Conservation (phyloP, 2,113 vertebrate genomes). For the Crotalus helleri region DNA sequence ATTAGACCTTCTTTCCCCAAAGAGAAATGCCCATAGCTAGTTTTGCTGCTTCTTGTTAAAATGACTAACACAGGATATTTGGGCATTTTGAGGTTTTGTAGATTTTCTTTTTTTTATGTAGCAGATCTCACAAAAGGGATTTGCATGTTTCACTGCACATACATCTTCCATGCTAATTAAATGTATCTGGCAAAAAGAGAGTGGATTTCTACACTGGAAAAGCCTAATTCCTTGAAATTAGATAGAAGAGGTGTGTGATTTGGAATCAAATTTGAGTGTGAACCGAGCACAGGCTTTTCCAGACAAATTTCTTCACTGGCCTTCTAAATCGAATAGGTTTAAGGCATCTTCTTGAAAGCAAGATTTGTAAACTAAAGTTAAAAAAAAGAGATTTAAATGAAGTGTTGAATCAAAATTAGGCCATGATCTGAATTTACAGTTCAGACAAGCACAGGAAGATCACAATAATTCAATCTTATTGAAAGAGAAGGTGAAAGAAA, state of each 20-base stretch:
- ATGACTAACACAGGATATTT: background rate
- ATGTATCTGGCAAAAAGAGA: background rate
- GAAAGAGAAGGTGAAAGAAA: constrained; percentile 63
- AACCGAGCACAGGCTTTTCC: background rate
- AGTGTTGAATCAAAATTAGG: constrained; percentile 37
- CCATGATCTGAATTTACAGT: constrained; percentile 25
- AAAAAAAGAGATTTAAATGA: background rate
- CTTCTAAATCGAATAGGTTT: background rate
- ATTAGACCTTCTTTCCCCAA: background rate
- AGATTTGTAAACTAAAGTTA: constrained; percentile 2
- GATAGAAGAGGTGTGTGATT: fast-evolving
- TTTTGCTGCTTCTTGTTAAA: background rate
- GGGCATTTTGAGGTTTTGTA: background rate
- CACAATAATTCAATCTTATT: constrained; percentile 67
- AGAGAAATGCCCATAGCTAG: background rate
- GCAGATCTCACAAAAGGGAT: background rate
- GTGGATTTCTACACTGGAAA: background rate
- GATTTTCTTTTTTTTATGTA: background rate
- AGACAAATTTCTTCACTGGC: background rate
- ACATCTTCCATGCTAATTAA: background rate
- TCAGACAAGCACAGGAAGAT: constrained; percentile 43
- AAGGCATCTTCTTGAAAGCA: background rate
- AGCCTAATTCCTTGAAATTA: background rate
- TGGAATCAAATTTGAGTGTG: fast-evolving
- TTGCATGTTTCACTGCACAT: background rate